phyloP scores from a whole-genome alignment of 2,797 vertebrate genomes.

The Acrossocheilus wenchowensis region DNA sequence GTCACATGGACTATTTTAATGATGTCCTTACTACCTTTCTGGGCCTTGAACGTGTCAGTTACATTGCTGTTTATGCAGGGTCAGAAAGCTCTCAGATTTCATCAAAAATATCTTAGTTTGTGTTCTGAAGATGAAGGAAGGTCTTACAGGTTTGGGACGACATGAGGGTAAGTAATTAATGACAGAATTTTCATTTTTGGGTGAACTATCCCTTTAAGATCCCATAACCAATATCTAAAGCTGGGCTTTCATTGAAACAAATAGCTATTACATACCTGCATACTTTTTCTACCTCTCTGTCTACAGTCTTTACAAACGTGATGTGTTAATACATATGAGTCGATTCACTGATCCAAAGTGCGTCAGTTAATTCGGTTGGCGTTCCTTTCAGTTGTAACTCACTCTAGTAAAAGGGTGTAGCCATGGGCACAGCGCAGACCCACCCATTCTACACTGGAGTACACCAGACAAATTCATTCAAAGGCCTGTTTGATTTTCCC shows the following conservation, averaged over 20 bases:
- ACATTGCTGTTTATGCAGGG: not conserved
- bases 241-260: not conserved
- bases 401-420: constrained; percentile 44
- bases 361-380: not conserved
- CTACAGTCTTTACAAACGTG: not conserved
- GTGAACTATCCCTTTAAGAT: not conserved
- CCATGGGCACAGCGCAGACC: constrained; percentile 43
- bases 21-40: not conserved
- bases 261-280: not conserved
- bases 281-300: not conserved
- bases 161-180: not conserved
- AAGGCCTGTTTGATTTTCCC: constrained; percentile 67
- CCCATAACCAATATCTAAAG: not conserved
- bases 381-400: constrained; percentile 56
- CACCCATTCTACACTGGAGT: constrained; percentile 55
- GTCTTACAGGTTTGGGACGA: not conserved
- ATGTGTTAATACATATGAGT: not conserved
- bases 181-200: not conserved
- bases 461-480: constrained; percentile 60
- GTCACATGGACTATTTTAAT: not conserved
- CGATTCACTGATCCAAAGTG: not conserved
- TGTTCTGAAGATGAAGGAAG: not conserved
- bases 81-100: not conserved
- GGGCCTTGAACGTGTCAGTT: not conserved
- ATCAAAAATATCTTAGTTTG: not conserved